Percentiles rank a stretch among this genome's conserved stretches.
These are phyloP conservation scores for Apodemia mormo DNA, from an alignment of 2,888 invertebrate species.

Conservation along the genomic window DNA sequence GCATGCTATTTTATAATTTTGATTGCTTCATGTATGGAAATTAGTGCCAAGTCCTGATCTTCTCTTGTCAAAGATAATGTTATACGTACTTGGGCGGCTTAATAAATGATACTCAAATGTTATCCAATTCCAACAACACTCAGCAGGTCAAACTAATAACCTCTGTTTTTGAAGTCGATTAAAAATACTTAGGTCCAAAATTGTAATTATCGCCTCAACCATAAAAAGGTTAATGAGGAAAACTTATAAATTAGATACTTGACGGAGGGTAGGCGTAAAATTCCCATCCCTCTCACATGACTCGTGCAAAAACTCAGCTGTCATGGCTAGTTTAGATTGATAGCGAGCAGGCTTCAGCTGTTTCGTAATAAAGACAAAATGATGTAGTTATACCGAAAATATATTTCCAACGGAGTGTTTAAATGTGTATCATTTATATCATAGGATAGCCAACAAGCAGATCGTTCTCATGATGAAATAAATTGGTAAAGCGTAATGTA, in stretches of 20 bases:
- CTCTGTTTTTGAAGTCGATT: too few relatives aligned
- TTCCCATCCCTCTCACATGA: background rate
- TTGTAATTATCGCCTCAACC: background rate
- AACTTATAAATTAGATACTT: constrained; percentile 5
- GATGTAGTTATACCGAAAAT: background rate
- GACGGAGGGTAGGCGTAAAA: background rate
- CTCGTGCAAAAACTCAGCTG: background rate
- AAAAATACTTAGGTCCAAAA: background rate
- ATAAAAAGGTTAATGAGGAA: background rate
- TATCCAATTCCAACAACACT: too few relatives aligned
- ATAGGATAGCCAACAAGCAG: too few relatives aligned
- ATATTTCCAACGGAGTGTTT: background rate
- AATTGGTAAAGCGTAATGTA: too few relatives aligned
- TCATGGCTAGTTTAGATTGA: constrained; percentile 8
- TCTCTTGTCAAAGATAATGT: too few relatives aligned
- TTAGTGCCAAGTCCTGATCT: too few relatives aligned
- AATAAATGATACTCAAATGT: too few relatives aligned
- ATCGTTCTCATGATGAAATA: too few relatives aligned
- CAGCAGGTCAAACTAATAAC: too few relatives aligned
- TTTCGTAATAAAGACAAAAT: background rate
- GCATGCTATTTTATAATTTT: too few relatives aligned
- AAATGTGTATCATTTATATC: background rate
- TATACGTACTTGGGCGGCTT: too few relatives aligned
- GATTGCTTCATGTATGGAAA: too few relatives aligned
- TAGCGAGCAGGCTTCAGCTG: background rate